These are phyloP conservation scores for Toxotes lorentzi DNA, from an alignment of 2,797 vertebrate species.

Conservation along the genomic window DNA sequence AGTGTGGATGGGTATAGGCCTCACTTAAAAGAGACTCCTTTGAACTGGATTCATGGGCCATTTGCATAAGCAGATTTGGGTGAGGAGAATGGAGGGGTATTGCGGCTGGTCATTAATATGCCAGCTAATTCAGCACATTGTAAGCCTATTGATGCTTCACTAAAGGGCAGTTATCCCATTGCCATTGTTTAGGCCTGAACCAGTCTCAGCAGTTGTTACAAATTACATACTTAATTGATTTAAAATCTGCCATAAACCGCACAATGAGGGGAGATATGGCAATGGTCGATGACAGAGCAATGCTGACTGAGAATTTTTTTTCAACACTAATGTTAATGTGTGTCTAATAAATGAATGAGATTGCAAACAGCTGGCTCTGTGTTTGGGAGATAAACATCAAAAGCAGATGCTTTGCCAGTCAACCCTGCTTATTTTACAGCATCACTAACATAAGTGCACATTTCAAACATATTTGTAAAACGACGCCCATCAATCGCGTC, in stretches of 20 bases:
- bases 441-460: conserved; percentile 34
- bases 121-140: conserved; percentile 99
- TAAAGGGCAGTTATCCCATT: conserved; percentile 99
- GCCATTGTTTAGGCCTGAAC: conserved; percentile 96
- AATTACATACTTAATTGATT: conserved; percentile 99
- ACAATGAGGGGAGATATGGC: conserved; percentile 81
- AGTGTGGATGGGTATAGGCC: conserved; percentile 78
- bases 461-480: conserved; percentile 58
- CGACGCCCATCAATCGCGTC: conserved; percentile 41
- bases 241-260: conserved; percentile 89
- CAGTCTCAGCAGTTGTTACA: conserved; percentile 98
- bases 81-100: conserved; percentile 93
- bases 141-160: conserved; percentile 99
- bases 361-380: conserved; percentile 69
- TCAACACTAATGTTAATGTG: conserved; percentile 63
- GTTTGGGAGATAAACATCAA: conserved; percentile 62
- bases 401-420: conserved; percentile 57
- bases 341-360: conserved; percentile 70
- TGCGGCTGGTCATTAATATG: conserved; percentile 99
- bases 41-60: conserved; percentile 99
- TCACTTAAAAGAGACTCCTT: conserved; percentile 96
- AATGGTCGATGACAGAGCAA: conserved; percentile 60
- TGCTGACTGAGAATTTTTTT: conserved; percentile 57
- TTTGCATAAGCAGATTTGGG: conserved; percentile 99
- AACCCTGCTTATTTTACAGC: conserved; percentile 50